These are phyloP conservation scores for Gorilla gorilla DNA, from an alignment of 2,113 vertebrate genomes.

Conservation along the genomic window DNA sequence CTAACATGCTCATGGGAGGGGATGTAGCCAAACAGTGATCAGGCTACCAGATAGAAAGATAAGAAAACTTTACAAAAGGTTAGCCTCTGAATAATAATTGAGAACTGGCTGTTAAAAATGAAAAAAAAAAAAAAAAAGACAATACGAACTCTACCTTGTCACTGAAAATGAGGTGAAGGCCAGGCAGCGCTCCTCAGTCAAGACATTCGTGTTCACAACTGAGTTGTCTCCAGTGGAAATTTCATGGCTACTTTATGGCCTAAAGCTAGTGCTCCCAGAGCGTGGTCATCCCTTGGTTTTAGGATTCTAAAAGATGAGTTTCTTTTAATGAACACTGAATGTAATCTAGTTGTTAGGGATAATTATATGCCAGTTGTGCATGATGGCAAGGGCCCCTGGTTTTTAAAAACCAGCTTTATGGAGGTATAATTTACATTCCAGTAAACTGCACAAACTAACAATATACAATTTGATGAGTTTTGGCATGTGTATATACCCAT, in stretches of 20 bases:
- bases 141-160: background rate
- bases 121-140: background rate
- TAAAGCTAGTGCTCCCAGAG: background rate
- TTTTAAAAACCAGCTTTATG: background rate
- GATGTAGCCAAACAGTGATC: background rate
- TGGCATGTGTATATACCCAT: background rate
- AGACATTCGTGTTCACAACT: background rate
- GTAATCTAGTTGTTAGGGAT: background rate
- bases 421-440: background rate
- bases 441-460: background rate
- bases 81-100: background rate
- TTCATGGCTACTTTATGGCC: background rate
- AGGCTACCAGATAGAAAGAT: background rate
- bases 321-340: background rate
- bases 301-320: background rate
- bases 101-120: background rate
- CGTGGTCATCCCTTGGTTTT: background rate
- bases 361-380: background rate
- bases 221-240: background rate
- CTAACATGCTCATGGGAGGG: background rate
- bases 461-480: background rate
- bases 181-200: background rate
- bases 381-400: background rate
- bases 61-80: background rate
- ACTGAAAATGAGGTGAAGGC: background rate